These are phyloP conservation scores for Pandemis heparana DNA, from an alignment of 2,888 invertebrate species.

Conservation along the genomic window DNA sequence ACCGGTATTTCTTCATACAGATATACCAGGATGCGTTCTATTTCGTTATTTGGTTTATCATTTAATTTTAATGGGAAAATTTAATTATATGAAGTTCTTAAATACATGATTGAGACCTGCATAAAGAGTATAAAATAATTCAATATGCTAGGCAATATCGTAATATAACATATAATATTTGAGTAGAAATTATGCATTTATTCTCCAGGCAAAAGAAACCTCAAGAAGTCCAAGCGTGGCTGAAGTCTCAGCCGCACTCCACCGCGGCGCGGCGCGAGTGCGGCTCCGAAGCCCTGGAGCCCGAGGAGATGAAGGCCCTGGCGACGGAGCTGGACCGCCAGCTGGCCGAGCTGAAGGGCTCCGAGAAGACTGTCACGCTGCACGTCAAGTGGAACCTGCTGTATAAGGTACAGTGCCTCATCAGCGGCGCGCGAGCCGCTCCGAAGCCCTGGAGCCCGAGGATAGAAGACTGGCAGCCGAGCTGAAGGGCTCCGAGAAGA, in stretches of 20 bases:
- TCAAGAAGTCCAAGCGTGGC: constrained; percentile 87
- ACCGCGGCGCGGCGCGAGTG: constrained; percentile 88
- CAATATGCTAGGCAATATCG: too few species aligned
- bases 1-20: too few species aligned
- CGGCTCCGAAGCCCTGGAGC: constrained; percentile 90
- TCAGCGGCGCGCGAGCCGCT: constrained; percentile 88
- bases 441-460: constrained; percentile 89
- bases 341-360: constrained; percentile 51
- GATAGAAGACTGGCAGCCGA: constrained; percentile 70
- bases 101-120: too few species aligned
- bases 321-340: constrained; percentile 69
- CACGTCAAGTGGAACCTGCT: constrained; percentile 93
- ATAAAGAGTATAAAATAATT: too few species aligned
- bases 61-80: too few species aligned
- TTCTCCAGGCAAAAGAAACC: constrained; percentile 66
- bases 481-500: constrained; percentile 68
- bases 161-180: too few species aligned
- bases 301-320: constrained; percentile 83
- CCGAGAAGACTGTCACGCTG: constrained; percentile 86
- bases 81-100: too few species aligned
- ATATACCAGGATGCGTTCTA: too few species aligned
- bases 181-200: not conserved
- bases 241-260: constrained; percentile 89
- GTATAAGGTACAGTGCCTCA: constrained; percentile 83
- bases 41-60: too few species aligned